phyloP scores from a whole-genome alignment of 2,888 invertebrate species.

The Ennomos quercinarius region DNA sequence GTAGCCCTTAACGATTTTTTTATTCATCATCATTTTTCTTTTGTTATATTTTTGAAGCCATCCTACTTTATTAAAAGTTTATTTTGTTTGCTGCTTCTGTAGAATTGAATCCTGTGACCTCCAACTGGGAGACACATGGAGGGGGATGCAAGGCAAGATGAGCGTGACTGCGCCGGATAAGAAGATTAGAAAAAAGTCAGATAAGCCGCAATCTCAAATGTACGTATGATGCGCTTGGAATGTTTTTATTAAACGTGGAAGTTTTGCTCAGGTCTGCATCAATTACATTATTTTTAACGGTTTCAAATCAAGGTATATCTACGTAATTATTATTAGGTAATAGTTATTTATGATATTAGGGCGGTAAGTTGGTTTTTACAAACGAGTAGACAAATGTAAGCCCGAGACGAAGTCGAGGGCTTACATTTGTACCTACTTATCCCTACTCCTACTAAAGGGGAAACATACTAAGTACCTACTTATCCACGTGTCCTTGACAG shows the following conservation, averaged over 20 bases:
- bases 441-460: no score
- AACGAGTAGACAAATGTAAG: no score
- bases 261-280: slow-evolving; percentile 49
- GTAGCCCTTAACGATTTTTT: slow-evolving; percentile 30
- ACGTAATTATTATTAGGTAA: slow-evolving; percentile 1
- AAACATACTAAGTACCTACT: neutral
- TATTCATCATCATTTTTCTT: slow-evolving; percentile 43
- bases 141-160: slow-evolving; percentile 95
- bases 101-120: slow-evolving; percentile 97
- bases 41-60: slow-evolving; percentile 49
- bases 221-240: slow-evolving; percentile 79
- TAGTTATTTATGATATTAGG: slow-evolving; percentile 20
- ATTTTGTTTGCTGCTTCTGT: slow-evolving; percentile 84
- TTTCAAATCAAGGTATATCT: slow-evolving; percentile 24
- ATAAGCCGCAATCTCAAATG: slow-evolving; percentile 89
- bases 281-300: slow-evolving; percentile 35
- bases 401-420: no score
- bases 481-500: slow-evolving; percentile 25
- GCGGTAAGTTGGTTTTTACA: no score
- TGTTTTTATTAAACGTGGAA: slow-evolving; percentile 56
- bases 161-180: slow-evolving; percentile 89
- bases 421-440: no score
- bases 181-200: slow-evolving; percentile 90
- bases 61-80: slow-evolving; percentile 68
- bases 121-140: slow-evolving; percentile 88